These are phyloP conservation scores for Noctuana brunneofusca DNA, from an alignment of 2,888 invertebrate species.

Conservation along the genomic window DNA sequence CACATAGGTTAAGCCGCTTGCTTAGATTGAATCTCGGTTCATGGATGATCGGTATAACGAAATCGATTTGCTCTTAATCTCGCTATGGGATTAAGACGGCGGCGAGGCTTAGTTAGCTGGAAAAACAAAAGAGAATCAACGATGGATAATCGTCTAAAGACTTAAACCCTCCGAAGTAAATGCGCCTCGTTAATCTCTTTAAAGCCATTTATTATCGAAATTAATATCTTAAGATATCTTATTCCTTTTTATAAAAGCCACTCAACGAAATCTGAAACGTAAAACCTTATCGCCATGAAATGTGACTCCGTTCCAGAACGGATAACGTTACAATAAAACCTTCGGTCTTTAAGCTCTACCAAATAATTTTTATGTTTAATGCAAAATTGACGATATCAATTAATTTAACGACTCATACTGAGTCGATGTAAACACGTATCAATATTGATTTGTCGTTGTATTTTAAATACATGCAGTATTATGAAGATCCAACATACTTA, in stretches of 20 bases:
- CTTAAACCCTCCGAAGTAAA: constrained; percentile 44
- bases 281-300: constrained; percentile 23
- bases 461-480: constrained; percentile 50
- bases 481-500: constrained; percentile 42
- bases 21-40: constrained; percentile 58
- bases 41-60: constrained; percentile 53
- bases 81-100: constrained; percentile 52
- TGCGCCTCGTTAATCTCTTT: constrained; percentile 43
- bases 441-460: constrained; percentile 53
- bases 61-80: constrained; percentile 68
- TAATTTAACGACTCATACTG: constrained; percentile 26
- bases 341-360: constrained; percentile 13
- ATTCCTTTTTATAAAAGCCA: constrained; percentile 19
- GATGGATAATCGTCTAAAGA: constrained; percentile 44
- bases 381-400: constrained; percentile 32
- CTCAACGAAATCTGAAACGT: constrained; percentile 12
- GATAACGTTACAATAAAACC: constrained; percentile 12
- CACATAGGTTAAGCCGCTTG: constrained; percentile 56
- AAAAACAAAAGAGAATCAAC: constrained; percentile 59
- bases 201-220: constrained; percentile 40
- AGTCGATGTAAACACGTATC: constrained; percentile 38
- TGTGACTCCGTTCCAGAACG: constrained; percentile 11
- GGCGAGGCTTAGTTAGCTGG: constrained; percentile 50
- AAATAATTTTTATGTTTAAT: constrained; percentile 22
- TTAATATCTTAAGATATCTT: constrained; percentile 28